phyloP scores from a whole-genome alignment of 1,140 invertebrate species.

The Venturia canescens region DNA sequence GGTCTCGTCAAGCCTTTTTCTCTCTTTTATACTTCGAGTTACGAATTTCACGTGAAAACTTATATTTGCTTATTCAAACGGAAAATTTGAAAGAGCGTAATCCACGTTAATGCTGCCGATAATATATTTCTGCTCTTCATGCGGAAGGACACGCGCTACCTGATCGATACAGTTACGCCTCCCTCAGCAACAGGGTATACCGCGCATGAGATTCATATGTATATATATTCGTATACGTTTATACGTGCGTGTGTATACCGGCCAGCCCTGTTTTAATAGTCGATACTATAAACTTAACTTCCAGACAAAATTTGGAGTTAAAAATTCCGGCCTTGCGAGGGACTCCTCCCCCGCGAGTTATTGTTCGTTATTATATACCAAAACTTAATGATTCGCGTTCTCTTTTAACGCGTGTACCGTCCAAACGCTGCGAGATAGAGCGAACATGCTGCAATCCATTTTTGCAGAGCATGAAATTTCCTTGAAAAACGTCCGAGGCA shows the following conservation, averaged over 20 bases:
- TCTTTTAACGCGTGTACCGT: no score
- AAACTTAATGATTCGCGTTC: no score
- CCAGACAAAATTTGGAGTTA: no score
- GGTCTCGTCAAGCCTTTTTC: neutral
- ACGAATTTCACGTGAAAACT: neutral
- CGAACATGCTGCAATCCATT: no score
- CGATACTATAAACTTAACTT: no score
- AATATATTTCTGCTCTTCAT: constrained; percentile 21
- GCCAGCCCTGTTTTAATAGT: no score
- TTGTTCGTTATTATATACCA: no score
- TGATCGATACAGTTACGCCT: constrained; percentile 71
- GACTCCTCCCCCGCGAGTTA: no score
- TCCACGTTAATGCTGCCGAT: neutral
- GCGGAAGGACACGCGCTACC: constrained; percentile 57
- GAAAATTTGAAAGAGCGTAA: constrained; percentile 15
- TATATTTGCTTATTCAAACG: neutral
- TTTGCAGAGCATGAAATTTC: no score
- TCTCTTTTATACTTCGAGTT: neutral
- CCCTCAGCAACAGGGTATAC: constrained; percentile 68
- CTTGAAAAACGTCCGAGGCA: neutral
- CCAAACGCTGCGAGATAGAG: no score
- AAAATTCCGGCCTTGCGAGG: no score
- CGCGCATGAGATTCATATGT: constrained; percentile 39
- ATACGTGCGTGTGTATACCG: neutral
- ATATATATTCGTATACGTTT: neutral